Evolutionary conservation across 92 coral and sea anemone species (phyloP).

Genomic region (Phenganax stokvisi): DNA sequence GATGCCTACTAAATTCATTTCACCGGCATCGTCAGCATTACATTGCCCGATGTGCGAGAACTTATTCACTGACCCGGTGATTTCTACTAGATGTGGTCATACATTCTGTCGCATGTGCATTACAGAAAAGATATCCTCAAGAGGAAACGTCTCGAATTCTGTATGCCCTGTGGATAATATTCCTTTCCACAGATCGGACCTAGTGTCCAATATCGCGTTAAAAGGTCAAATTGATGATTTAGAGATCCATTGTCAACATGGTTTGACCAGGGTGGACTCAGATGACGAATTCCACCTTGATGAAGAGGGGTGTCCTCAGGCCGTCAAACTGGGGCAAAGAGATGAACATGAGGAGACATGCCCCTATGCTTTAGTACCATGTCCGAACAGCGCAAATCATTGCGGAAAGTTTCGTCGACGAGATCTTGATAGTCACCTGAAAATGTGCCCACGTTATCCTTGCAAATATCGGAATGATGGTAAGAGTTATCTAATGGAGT

Average conservation of each 20-base stretch:
- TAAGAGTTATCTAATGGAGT: conserved; percentile 13
- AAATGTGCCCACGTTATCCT: conserved; percentile 70
- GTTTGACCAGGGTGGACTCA: conserved; percentile 77
- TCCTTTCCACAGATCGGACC: conserved; percentile 55
- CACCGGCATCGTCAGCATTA: conserved; percentile 74
- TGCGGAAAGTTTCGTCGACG: conserved; percentile 87
- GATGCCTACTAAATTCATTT: conserved; percentile 85
- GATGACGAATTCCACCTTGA: conserved; percentile 87
- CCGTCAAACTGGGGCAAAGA: conserved; percentile 66
- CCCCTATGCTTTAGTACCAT: conserved; percentile 70
- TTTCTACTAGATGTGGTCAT: conserved; percentile 95
- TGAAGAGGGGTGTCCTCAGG: conserved; percentile 76
- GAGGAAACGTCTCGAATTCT: conserved; percentile 51
- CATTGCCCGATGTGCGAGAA: conserved; percentile 77
- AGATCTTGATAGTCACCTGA: conserved; percentile 70
- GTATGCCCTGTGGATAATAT: conserved; percentile 83
- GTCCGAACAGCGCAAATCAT: conserved; percentile 98
- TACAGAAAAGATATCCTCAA: conserved; percentile 44
- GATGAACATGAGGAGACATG: conserved; percentile 79
- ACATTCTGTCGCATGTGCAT: conserved; percentile 88
- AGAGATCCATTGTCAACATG: conserved; percentile 86
- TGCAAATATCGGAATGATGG: conserved; percentile 78
- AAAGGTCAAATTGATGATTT: conserved; percentile 89
- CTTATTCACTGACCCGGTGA: conserved; percentile 81
- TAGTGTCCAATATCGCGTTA: conserved; percentile 86